Evolutionary conservation across 2,888 invertebrate species (phyloP).

Genomic region (Plagodis dolabraria): DNA sequence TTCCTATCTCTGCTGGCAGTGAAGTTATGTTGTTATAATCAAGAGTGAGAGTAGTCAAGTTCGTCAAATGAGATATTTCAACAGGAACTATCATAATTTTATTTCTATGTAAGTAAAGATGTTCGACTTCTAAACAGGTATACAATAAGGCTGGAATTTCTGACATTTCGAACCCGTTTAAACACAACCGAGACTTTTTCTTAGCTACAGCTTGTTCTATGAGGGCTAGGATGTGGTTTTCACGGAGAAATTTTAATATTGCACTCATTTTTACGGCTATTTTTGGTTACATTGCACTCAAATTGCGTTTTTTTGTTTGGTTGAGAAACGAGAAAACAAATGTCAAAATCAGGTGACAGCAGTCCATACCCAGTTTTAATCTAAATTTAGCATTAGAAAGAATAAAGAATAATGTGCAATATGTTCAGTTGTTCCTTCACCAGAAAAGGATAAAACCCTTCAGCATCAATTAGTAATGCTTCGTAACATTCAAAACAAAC

Average conservation of each 20-base stretch:
- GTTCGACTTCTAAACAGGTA: conserved; percentile 83
- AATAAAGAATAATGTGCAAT: no score
- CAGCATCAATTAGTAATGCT: no score
- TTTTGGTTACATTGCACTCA: conserved; percentile 60
- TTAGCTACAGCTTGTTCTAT: conserved; percentile 87
- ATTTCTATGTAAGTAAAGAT: conserved; percentile 87
- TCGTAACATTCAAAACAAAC: no score
- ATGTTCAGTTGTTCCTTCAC: no score
- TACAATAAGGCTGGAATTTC: conserved; percentile 85
- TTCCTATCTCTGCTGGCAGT: conserved; percentile 86
- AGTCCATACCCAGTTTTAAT: background rate
- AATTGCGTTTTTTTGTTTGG: conserved; percentile 74
- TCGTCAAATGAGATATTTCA: conserved; percentile 79
- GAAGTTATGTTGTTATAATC: conserved; percentile 87
- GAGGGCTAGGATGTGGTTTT: conserved; percentile 87
- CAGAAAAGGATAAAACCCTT: no score
- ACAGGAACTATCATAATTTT: conserved; percentile 80
- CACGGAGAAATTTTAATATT: conserved; percentile 88
- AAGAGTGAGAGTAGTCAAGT: conserved; percentile 86
- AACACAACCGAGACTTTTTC: conserved; percentile 84
- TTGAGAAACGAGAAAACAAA: conserved; percentile 42
- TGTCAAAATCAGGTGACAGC: conserved; percentile 36
- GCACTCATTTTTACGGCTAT: conserved; percentile 83
- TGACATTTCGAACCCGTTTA: conserved; percentile 87
- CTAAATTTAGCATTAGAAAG: background rate